Base-by-base conservation (phyloP, 2,797 vertebrate species). In the Adrianichthys oophorus region DNA sequence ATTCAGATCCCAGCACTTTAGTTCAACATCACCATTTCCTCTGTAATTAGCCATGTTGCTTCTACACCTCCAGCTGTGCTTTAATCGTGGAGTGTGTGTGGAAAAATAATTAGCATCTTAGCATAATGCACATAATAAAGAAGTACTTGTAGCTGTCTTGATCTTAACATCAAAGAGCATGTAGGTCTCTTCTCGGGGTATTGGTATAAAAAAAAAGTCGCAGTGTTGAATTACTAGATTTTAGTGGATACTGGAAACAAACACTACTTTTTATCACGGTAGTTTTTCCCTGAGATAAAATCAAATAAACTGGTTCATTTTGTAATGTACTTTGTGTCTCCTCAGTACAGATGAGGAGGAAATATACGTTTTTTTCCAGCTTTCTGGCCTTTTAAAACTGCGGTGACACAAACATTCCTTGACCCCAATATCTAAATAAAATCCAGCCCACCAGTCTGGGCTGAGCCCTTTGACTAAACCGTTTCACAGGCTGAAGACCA, bases 61-160 rank as follows among this genome's bases (percentile, higher is more conserved):
- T 72, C 57, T 58, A 74, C 65, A 84, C 80, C 86, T 80, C 88
- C 80, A 89, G 84, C 85, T 90, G 84, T 76, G 87, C 81, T 68
- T 82, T 79, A 89, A 87, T 87, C 79, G 86, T 80, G 82, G 76
- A 77, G 76, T 80, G 82, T 85, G 83, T 86, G 85, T 78, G 82
- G 83, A 89, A 90, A 89, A 80, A 84, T 87, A 88, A 90, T 89
- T 77, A 86, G 81, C 57, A 72, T 85, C 85, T 89, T 86, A 85
- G 83, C 81, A 85, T 86, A 86, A 83, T 76, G 80, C 80, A 76
- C 59, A 65, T 76, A 73, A 88, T 86, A 85, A 88, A 84, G 70
- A 56, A 72, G 66, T 65, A 70, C 77, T 86, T 85, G 83, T 81
- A 80, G 77, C 58, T 18, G 73, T 88, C 86, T 86, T 82, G 80